These are phyloP conservation scores for Ceratitis capitata DNA, from an alignment of 1,140 invertebrate genomes.

Conservation along the genomic window DNA sequence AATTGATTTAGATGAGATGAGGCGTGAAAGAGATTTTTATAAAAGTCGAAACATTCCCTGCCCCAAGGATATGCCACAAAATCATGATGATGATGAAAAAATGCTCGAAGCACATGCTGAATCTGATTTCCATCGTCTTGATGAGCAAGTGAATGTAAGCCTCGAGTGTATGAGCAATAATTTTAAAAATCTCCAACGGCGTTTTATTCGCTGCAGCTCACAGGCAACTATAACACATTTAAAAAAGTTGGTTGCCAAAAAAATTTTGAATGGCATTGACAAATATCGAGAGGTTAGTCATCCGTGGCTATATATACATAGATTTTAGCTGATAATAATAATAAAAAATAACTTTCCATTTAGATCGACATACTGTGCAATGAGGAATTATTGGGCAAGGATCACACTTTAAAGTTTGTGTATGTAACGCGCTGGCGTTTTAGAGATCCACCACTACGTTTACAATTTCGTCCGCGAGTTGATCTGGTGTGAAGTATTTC, in stretches of 20 bases:
- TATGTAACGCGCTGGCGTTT: constrained; percentile 97
- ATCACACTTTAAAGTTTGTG: constrained; percentile 98
- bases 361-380: constrained; percentile 99
- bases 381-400: constrained; percentile 97
- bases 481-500: constrained; percentile 49
- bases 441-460: constrained; percentile 84
- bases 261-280: constrained; percentile 89
- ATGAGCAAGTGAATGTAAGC: constrained; percentile 95
- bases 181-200: constrained; percentile 84
- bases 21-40: constrained; percentile 88
- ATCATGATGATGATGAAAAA: constrained; percentile 66
- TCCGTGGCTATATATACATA: not conserved
- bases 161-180: constrained; percentile 87
- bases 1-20: constrained; percentile 79
- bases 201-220: constrained; percentile 93
- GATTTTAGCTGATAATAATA: constrained; percentile 15
- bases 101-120: constrained; percentile 76
- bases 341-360: not conserved
- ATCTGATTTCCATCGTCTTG: constrained; percentile 90
- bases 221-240: constrained; percentile 96
- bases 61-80: constrained; percentile 86
- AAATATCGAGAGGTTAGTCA: constrained; percentile 91
- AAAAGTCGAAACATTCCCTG: constrained; percentile 82
- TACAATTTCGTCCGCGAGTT: constrained; percentile 84
- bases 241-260: constrained; percentile 97